Base-by-base conservation (phyloP, 2,113 vertebrate genomes). In the Pogonocichla stellata region DNA sequence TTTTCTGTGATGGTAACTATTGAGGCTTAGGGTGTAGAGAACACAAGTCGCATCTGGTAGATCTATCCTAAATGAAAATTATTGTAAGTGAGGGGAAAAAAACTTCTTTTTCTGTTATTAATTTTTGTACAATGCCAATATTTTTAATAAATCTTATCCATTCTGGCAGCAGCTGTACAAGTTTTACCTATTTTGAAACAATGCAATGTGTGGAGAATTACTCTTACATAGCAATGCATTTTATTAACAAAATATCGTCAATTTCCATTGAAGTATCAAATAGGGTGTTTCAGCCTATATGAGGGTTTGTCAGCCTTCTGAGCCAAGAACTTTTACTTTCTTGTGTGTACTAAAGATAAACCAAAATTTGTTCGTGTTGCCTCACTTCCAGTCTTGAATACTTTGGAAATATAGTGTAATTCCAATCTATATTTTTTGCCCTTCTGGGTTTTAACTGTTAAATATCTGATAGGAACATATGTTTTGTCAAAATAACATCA, bases 71-170 rank as follows among this genome's bases (percentile, higher is more conserved):
- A 88, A 45, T 47, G 12, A 61, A 88, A 85, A 53, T 61, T 33
- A 25, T 29, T 50, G 14, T 10, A 1, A 3, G n/a, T n/a, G n/a
- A n/a, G n/a, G 14, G 9, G 3, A 1, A 6, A 2, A 11, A 6
- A 14, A 0, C 19, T 19, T 9, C 2, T 54, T 53, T 34, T 78
- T 45, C 12, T 51, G 5, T 64, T 86, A 26, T 0, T 45, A 42
- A 28, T 71, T 61, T 74, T 69, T 85, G 19, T 57, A 45, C 17
- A 70, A 5, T 64, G 28, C 12, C 4, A 36, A 0, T 25, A 17
- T 7, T 67, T 61, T 75, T 62, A 62, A 54, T 43, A 42, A 71
- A 53, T 61, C 4, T 25, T 73, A 40, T 1, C 9, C 18, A 13
- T 10, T 64, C 2, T 62, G 48, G 8, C 64, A 79, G 47, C 13